Evolutionary conservation across 2,113 vertebrate genomes (phyloP), one percentile per base, ranked within the genome.

Genomic region (Notothenia coriiceps): DNA sequence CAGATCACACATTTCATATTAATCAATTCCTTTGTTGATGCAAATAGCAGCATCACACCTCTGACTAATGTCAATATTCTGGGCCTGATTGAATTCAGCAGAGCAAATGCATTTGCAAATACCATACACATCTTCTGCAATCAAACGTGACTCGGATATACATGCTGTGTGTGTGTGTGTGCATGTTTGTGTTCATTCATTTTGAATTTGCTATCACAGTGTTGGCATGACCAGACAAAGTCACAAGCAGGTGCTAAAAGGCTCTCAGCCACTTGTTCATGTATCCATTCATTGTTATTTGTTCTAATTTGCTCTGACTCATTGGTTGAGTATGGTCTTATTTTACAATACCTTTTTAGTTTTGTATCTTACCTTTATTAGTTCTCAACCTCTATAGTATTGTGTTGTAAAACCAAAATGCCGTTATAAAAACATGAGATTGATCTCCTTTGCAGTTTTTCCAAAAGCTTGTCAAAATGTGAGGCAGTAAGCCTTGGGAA

Each of bases 11-110:
- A 35, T 86, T 65, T 82, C 55, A 62, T 76, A 79, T 85, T 51
- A 60, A 73, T 84, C 77, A 65, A 35, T 80, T 84, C 65, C 69
- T 82, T 79, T 86, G 71, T 79, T 85, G 74, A 66, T 25, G 7
- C 64, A 84, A 84, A 82, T 78, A 74, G 76, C 78, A 79, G 67
- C 61, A 1, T 55, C 17, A 13, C 64, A 60, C 54, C 43, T 88
- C 11, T 67, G 66, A 63, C 60, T 52, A 68, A 44, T 77, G 65
- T 84, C 77, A 79, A 76, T 79, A 82, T 68, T 82, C 40, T 63
- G 57, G 17, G 80, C 61, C 8, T 82, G 82, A 84, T 73, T 89
- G 71, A 66, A 83, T 84, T 87, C 55, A 77, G 64, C 43, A 18
- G 50, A 65, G 52, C 77, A 87, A 61, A 86, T 79, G 69, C 47